Evolutionary conservation across 2,797 vertebrate species (phyloP).

Genomic region (Petrocephalus sullivani): DNA sequence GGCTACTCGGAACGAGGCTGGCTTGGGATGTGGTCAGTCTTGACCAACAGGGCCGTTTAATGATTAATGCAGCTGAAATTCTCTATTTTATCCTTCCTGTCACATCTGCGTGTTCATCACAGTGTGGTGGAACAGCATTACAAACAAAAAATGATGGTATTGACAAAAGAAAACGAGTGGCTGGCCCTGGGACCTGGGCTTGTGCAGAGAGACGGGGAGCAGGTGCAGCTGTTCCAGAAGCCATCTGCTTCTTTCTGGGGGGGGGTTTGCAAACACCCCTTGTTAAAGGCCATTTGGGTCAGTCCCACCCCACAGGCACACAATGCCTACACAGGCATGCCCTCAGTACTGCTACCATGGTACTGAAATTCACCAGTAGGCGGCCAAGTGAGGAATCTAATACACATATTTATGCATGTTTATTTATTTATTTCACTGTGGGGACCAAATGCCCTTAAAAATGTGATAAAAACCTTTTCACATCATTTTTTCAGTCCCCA

Average conservation of each 20-base stretch:
- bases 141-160: neutral
- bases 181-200: neutral
- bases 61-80: neutral
- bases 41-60: neutral
- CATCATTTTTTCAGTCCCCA: neutral
- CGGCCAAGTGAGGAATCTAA: neutral
- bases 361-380: neutral
- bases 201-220: slow-evolving; percentile 45
- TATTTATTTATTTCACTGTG: neutral
- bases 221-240: slow-evolving; percentile 64
- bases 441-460: neutral
- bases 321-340: neutral
- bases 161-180: neutral
- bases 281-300: slow-evolving; percentile 26
- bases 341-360: neutral
- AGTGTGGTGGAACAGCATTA: neutral
- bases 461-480: neutral
- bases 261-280: slow-evolving; percentile 36
- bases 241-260: slow-evolving; percentile 69
- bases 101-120: neutral
- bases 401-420: neutral
- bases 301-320: neutral
- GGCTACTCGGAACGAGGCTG: no score
- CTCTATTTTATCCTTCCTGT: neutral
- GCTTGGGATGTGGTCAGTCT: neutral